Conservation (phyloP, 2,888 invertebrate genomes). For the Catotricha subobsoleta region DNA sequence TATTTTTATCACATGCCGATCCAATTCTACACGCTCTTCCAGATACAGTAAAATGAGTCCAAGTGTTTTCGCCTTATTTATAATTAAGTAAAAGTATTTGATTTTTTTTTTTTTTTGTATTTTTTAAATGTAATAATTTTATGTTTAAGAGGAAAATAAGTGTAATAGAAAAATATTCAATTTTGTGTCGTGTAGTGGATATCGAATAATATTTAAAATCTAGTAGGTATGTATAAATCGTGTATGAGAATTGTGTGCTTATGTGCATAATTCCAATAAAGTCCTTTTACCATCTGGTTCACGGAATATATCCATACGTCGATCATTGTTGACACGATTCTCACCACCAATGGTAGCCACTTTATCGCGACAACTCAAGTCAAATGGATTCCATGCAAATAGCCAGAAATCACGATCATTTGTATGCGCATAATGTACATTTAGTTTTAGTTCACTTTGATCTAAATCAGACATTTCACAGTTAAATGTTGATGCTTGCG, state of each 20-base stretch:
- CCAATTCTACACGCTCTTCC: slow-evolving; percentile 61
- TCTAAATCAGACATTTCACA: slow-evolving; percentile 64
- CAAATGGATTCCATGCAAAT: slow-evolving; percentile 63
- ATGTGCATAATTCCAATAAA: slow-evolving; percentile 27
- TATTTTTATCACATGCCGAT: slow-evolving; percentile 50
- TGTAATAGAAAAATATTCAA: no score
- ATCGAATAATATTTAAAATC: no score
- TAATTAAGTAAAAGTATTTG: no score
- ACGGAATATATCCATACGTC: slow-evolving; percentile 31
- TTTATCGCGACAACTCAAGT: slow-evolving; percentile 44
- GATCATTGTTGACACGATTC: slow-evolving; percentile 26
- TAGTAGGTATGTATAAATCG: no score
- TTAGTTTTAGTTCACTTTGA: slow-evolving; percentile 52
- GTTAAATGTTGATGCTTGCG: slow-evolving; percentile 32
- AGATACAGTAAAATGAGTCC: slow-evolving; percentile 62
- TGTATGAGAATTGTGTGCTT: no score
- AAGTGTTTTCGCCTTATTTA: slow-evolving; percentile 37
- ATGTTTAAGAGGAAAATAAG: slow-evolving; percentile 5
- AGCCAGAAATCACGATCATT: slow-evolving; percentile 47
- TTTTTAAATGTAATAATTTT: slow-evolving; percentile 10
- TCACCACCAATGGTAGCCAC: slow-evolving; percentile 22
- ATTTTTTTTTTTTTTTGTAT: slow-evolving; percentile 7
- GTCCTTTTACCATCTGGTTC: slow-evolving; percentile 29
- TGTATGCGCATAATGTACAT: slow-evolving; percentile 48
- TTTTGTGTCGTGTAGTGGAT: no score